A percentile compares a stretch with the other conserved stretches of the same genome.
Evolutionary conservation across 2,113 vertebrate genomes (phyloP).

Genomic region (Seriola dumerili): DNA sequence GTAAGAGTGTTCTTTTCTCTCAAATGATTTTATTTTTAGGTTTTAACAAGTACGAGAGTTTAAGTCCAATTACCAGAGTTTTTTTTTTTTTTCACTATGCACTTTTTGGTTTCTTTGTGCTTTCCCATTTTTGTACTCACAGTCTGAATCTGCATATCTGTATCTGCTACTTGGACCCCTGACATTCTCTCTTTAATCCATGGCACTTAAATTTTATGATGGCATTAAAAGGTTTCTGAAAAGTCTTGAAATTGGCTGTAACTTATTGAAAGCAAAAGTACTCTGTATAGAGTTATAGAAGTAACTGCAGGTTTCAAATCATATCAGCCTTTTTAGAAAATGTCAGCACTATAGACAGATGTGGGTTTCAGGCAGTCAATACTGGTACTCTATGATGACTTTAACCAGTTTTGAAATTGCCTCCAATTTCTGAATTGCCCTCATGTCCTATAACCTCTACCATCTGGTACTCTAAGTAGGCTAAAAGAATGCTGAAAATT

Average conservation of each 20-base stretch:
- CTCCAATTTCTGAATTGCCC: constrained; percentile 21
- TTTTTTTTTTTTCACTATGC: background rate
- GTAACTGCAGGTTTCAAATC: background rate
- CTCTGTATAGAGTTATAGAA: background rate
- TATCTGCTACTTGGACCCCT: background rate
- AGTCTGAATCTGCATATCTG: background rate
- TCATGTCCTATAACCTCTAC: background rate
- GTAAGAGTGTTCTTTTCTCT: background rate
- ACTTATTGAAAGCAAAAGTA: background rate
- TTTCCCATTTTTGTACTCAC: background rate
- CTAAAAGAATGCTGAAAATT: constrained; percentile 24
- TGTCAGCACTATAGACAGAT: background rate
- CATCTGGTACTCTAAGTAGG: background rate
- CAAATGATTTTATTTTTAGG: background rate
- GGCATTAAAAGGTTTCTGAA: background rate
- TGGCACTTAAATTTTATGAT: background rate
- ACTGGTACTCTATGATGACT: background rate
- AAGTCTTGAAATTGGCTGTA: background rate
- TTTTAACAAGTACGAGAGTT: background rate
- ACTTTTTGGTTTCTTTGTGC: background rate
- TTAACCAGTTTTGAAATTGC: constrained; percentile 3
- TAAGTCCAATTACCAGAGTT: background rate
- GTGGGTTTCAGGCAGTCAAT: constrained; percentile 2
- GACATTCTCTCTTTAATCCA: constrained; percentile 15
- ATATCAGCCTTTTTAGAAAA: background rate